These are phyloP conservation scores for Amblyornis subalaris DNA, from an alignment of 2,113 vertebrate genomes.

Conservation along the genomic window DNA sequence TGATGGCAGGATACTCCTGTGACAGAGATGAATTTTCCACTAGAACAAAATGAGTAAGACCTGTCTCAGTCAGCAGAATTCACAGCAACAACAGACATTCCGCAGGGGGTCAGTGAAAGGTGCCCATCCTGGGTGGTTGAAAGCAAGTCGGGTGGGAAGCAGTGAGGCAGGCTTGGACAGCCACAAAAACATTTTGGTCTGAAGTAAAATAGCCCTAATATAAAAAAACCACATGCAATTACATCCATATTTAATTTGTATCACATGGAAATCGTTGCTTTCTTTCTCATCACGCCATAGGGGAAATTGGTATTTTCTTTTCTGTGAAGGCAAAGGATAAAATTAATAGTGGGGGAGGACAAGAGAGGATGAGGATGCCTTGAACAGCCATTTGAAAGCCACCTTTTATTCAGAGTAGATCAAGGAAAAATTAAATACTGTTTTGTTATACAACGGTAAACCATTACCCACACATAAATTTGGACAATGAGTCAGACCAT, in stretches of 20 bases:
- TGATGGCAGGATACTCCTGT: conserved; percentile 32
- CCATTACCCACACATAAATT: background rate
- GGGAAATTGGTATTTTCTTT: background rate
- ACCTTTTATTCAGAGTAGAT: background rate
- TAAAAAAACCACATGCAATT: background rate
- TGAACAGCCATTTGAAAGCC: background rate
- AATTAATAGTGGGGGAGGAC: background rate
- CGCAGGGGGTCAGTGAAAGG: background rate
- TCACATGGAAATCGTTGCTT: background rate
- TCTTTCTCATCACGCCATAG: background rate
- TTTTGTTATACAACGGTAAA: background rate
- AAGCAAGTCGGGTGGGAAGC: conserved; percentile 25
- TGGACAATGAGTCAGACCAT: background rate
- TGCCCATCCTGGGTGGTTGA: background rate
- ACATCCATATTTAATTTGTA: background rate
- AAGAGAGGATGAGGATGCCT: background rate
- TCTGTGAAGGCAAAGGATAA: background rate
- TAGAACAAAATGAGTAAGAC: conserved; percentile 49
- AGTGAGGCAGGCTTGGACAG: background rate
- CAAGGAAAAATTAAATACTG: background rate
- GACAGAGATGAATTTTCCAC: conserved; percentile 57
- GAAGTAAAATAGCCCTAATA: background rate
- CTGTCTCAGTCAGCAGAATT: conserved; percentile 52
- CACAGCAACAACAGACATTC: conserved; percentile 11
- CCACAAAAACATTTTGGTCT: background rate